Base-by-base conservation (phyloP, 2,797 vertebrate genomes). In the Acrossocheilus fasciatus region DNA sequence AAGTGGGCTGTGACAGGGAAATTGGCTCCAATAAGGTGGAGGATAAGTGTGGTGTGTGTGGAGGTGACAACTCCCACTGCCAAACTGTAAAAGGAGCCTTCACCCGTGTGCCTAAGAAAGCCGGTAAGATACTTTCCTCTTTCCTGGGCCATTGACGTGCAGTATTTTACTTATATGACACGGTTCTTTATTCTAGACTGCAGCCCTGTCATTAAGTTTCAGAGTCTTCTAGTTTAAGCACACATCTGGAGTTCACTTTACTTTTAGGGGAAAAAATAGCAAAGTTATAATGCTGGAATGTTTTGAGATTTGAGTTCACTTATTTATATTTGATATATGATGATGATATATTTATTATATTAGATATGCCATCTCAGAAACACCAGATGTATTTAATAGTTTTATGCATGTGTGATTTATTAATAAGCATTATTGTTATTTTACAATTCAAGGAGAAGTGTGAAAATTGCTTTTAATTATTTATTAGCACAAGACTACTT, bases 21-120 rank as follows among this genome's bases (percentile, higher is more conserved):
- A 98, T 99, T 1, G 98, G 98, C 81, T 99, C 98, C 2, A 96
- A 87, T 88, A 99, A 99, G 92, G 93, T 95, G 0, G 98, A 99
- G 88, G 98, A 99, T 92, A 98, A 97, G 89, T 99, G 98, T 2
- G 98, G 98, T 0, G 98, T 99, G 15, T 99, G 98, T 2, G 97
- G 97, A 0, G 98, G 98, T 14, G 98, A 99, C 84, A 98, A 98
- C 85, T 98, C 98, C 1, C 98, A 99, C 88, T 99, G 98, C 88
- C 96, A 97, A 87, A 99, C 98, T 0, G 96, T 99, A 45, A 99
- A 99, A 92, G 97, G 98, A 66, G 97, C 96, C 34, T 99, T 99
- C 88, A 97, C 97, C 52, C 95, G 98, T 39, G 98, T 96, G 0
- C 98, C 98, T 30, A 98, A 98, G 92, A 99, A 98, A 92, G 90